Evolutionary conservation across 2,113 vertebrate genomes (phyloP), one percentile per base, ranked within the genome.

Genomic region (Notiomystis cincta): DNA sequence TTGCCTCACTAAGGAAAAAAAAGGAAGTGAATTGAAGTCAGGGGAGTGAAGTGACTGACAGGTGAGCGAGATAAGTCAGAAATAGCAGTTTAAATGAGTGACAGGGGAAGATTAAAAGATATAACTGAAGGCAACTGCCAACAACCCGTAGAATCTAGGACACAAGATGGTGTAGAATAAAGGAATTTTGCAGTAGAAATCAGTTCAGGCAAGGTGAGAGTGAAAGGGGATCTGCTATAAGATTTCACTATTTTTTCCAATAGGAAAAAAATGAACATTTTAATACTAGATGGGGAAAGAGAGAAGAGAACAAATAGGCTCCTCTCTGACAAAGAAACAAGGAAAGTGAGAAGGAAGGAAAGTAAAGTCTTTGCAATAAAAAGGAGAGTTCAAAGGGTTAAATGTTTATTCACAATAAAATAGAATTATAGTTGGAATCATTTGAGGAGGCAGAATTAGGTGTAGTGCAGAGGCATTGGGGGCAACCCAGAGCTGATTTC

Each of bases 101-200:
- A 92, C 95, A 96, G 53, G 51, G 33, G 25, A 95, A 96, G 93
- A 97, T 97, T 96, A 97, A 96, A 97, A 96, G 70, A 62, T 96
- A 73, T 87, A 97, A 95, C 64, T 21, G 75, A 53, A 89, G 66
- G 65, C 38, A 87, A 75, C 56, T 94, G 89, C 58, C 95, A 92
- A 54, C 37, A 90, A 54, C 72, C 56, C 54, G 6, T 42, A 91
- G 67, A 92, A 80, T 90, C 53, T 78, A 93, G 94, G 85, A 70
- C 67, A 91, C 15, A 22, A 78, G 58, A 53, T 89, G 50, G 61
- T 83, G 15, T 60, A 82, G 85, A 95, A 89, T 64, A 77, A 87
- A 78, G 48, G 80, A 95, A 54, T 20, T 83, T 87, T 90, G 73
- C 37, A 90, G 23, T 33, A 27, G 82, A 78, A 88, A 81, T 50